These are phyloP conservation scores for Apis dorsata DNA, from an alignment of 1,140 invertebrate genomes.

Conservation along the genomic window DNA sequence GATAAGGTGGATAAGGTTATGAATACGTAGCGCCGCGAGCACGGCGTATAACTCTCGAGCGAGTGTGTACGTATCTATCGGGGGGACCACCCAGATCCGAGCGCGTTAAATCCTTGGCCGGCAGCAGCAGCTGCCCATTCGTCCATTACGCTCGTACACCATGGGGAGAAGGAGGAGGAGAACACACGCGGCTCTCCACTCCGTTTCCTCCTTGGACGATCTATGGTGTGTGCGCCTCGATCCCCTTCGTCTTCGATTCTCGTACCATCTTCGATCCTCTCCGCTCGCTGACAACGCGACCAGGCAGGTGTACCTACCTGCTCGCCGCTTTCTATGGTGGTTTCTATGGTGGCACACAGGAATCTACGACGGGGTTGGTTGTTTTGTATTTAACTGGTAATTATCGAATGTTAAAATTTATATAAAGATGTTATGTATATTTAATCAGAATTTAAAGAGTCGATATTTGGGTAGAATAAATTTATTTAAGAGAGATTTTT, in stretches of 20 bases:
- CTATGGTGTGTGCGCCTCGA: neutral
- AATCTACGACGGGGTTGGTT: no score
- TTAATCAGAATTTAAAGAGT: no score
- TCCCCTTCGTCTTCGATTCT: slow-evolving; percentile 10
- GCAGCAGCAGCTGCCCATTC: slow-evolving; percentile 46
- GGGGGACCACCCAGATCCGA: slow-evolving; percentile 64
- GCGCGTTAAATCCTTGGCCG: slow-evolving; percentile 46
- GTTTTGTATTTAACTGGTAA: no score
- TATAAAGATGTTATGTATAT: no score
- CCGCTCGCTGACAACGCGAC: neutral
- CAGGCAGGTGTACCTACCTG: neutral
- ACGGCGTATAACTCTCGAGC: slow-evolving; percentile 34
- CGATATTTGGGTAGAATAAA: no score
- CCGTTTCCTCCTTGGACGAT: slow-evolving; percentile 16
- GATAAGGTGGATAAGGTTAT: slow-evolving; percentile 66
- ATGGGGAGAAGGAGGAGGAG: neutral
- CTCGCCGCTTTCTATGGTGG: neutral
- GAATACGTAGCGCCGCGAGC: slow-evolving; percentile 67
- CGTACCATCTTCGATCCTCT: neutral
- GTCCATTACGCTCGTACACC: slow-evolving; percentile 46
- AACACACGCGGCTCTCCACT: neutral
- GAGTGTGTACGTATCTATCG: slow-evolving; percentile 38
- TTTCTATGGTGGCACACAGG: no score
- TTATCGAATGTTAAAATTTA: no score
- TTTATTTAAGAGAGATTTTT: no score